phyloP scores from a whole-genome alignment of 1,140 invertebrate genomes.

The Leptopilina clavipes region DNA sequence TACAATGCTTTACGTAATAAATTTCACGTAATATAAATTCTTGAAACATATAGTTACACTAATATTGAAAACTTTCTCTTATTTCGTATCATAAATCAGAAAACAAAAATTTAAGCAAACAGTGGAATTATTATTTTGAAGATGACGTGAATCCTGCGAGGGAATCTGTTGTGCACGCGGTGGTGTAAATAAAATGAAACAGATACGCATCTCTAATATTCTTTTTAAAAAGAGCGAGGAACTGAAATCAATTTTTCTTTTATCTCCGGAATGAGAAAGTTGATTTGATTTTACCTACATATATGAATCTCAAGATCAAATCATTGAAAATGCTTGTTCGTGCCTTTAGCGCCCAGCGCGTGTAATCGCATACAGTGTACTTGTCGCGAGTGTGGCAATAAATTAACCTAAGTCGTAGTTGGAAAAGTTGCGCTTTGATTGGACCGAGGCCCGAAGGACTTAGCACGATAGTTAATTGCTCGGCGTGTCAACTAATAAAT shows the following conservation, averaged over 20 bases:
- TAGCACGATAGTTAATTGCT: conserved; percentile 49
- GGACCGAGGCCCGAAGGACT: conserved; percentile 44
- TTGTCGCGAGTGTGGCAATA: conserved; percentile 53
- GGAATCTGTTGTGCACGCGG: background rate
- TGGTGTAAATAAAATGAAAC: background rate
- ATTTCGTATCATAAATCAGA: background rate
- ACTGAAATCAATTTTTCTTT: background rate
- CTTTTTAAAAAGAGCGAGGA: background rate
- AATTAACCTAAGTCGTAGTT: conserved; percentile 56
- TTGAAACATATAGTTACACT: background rate
- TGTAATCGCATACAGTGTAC: conserved; percentile 1
- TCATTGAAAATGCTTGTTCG: conserved; percentile 12
- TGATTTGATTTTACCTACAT: background rate
- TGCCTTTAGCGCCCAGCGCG: conserved; percentile 11
- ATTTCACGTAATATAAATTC: background rate
- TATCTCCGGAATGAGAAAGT: background rate
- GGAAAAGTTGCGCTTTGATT: conserved; percentile 56
- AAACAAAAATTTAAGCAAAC: background rate
- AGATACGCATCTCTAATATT: background rate
- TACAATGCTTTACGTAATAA: background rate
- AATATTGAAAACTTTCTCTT: background rate
- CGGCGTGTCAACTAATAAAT: conserved; percentile 47
- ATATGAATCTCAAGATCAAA: conserved; percentile 4
- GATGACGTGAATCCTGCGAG: background rate
- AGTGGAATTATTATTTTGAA: background rate